A percentile compares a stretch with the other conserved stretches of the same genome.
Conservation (phyloP, 2,888 invertebrate species). For the Andricus curvator region DNA sequence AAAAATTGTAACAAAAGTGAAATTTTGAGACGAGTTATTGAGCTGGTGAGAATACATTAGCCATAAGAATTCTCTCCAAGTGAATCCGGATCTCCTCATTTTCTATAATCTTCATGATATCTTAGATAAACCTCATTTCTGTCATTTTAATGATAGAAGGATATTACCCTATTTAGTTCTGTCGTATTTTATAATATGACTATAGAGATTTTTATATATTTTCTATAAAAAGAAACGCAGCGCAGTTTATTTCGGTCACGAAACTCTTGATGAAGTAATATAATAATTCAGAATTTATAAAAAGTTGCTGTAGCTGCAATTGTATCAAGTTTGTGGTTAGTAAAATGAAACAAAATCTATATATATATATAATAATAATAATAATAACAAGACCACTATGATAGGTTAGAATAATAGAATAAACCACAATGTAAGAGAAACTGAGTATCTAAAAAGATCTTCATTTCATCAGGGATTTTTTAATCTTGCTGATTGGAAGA, state of each 20-base stretch:
- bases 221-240: background rate
- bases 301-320: background rate
- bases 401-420: background rate
- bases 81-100: conserved; percentile 18
- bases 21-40: too few relatives aligned
- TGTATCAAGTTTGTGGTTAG: background rate
- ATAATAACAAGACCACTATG: background rate
- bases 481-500: background rate
- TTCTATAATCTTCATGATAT: conserved; percentile 16
- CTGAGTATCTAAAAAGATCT: background rate
- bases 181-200: background rate
- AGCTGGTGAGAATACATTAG: background rate
- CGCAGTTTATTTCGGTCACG: background rate
- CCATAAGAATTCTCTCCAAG: background rate
- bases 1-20: too few relatives aligned
- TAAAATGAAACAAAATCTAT: background rate
- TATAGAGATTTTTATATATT: background rate
- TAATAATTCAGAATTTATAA: background rate
- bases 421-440: background rate
- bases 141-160: background rate
- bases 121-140: background rate
- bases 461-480: background rate
- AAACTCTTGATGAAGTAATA: background rate
- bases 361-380: too few relatives aligned
- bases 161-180: background rate